phyloP scores from a whole-genome alignment of 2,797 vertebrate species.

The Falco berigora region DNA sequence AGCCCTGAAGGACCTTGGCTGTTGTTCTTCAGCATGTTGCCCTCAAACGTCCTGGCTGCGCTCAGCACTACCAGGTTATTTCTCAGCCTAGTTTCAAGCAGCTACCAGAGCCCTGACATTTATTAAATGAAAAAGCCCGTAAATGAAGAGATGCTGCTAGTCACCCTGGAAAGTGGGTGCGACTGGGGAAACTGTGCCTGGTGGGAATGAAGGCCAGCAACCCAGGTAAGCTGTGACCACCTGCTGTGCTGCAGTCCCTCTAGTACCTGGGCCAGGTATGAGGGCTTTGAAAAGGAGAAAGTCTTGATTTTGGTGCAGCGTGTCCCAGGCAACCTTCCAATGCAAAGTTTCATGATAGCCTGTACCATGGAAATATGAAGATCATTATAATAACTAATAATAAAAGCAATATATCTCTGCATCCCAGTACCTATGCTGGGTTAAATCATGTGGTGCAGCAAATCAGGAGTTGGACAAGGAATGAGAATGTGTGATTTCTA shows the following conservation, averaged over 20 bases:
- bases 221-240: background rate
- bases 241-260: background rate
- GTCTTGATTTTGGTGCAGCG: background rate
- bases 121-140: rapidly evolving
- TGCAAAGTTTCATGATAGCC: background rate
- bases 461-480: background rate
- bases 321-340: background rate
- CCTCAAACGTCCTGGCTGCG: background rate
- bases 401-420: background rate
- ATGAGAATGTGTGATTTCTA: background rate
- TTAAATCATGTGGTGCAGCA: background rate
- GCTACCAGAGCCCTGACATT: background rate
- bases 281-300: background rate
- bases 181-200: background rate
- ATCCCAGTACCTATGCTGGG: background rate
- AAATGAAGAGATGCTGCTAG: background rate
- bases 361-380: background rate
- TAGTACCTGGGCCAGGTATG: background rate
- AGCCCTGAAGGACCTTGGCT: background rate
- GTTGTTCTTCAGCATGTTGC: background rate
- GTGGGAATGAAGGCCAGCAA: background rate
- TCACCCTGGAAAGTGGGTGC: background rate
- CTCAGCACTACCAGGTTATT: background rate
- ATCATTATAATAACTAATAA: background rate
- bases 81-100: background rate